Percentiles rank a stretch among this genome's conserved stretches.
phyloP scores from a whole-genome alignment of 2,113 vertebrate species.

The Grammomys dolichurus region DNA sequence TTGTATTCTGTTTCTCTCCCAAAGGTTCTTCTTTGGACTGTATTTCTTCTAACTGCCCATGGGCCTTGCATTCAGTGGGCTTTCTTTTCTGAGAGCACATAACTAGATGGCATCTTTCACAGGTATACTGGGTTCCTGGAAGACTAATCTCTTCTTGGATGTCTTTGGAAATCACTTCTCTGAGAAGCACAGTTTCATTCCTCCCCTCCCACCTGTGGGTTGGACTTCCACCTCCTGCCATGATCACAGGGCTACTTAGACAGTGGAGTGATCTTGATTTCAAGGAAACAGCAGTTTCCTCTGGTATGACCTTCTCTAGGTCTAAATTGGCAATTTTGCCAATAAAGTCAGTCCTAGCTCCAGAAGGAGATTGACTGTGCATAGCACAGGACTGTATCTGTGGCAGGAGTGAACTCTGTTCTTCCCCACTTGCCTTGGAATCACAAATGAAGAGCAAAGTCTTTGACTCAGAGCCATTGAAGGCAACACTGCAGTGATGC shows the following conservation, averaged over 20 bases:
- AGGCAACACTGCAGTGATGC: slow-evolving; percentile 18
- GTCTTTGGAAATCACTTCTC: slow-evolving; percentile 48
- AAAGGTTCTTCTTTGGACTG: background rate
- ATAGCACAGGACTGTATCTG: background rate
- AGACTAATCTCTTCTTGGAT: slow-evolving; percentile 35
- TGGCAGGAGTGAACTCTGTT: background rate
- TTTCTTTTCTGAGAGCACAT: slow-evolving; percentile 73
- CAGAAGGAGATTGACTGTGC: slow-evolving; percentile 61
- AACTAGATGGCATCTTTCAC: slow-evolving; percentile 55
- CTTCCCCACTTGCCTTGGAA: slow-evolving; percentile 44
- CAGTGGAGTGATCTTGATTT: slow-evolving; percentile 29
- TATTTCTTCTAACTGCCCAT: slow-evolving; percentile 58
- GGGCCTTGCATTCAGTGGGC: slow-evolving; percentile 2
- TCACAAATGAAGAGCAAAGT: slow-evolving; percentile 77
- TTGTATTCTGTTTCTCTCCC: slow-evolving; percentile 67
- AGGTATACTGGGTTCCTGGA: slow-evolving; percentile 12
- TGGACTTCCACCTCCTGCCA: slow-evolving; percentile 30
- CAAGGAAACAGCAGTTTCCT: background rate
- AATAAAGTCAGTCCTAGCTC: slow-evolving; percentile 28
- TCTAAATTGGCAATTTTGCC: slow-evolving; percentile 41
- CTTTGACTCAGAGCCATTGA: slow-evolving; percentile 44
- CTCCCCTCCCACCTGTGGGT: slow-evolving; percentile 42
- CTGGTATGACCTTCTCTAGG: background rate
- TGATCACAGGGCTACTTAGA: slow-evolving; percentile 15
- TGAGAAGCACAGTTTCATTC: slow-evolving; percentile 57